Evolutionary conservation across 2,888 invertebrate genomes (phyloP), one percentile per base, ranked within the genome.

Genomic region (Heliconius aoede): DNA sequence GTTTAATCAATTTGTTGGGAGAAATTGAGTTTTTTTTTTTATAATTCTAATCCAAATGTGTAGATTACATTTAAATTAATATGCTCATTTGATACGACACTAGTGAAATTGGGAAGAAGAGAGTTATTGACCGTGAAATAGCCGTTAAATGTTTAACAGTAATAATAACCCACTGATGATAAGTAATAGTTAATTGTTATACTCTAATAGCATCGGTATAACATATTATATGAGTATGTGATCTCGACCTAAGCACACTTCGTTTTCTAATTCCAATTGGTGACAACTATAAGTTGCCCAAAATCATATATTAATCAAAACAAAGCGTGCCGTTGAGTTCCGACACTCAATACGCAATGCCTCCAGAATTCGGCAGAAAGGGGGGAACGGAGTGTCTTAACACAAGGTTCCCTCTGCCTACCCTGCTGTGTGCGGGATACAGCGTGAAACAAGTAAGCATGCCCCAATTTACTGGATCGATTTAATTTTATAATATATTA

Each of bases 401-500:
- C 40, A 15, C 40, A 4, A 15, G 1, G 15, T 15, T 13, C 3
- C 4, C 15, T 40, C 15, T 15, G 4, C 4, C 13, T 40, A 0
- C 3, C 13, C 40, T 4, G 0, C 13, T 40, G 15, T 40, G 40
- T 15, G 4, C 5, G 40, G 1, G 15, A 46, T 18, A 46, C 40
- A 18, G 40, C 18, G 18, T 46, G 40, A 46, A 18, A 40, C 40
- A 80, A 85, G 86, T 88, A 85, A 87, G 88, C 87, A 86, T 85
- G 84, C 82, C 85, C 84, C 87, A 85, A 84, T 88, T 91, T 91
- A 92, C 92, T 91, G 89, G 86, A 82, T 82, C 89, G 89, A 90
- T 91, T 89, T 83, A 84, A 84, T 86, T 86, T n/a, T n/a, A n/a
- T n/a, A n/a, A 85, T 88, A 90, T 68, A 73, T 77, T 55, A 71